Evolutionary conservation across 1,140 invertebrate genomes (phyloP).

Genomic region (Halesus radiatus): DNA sequence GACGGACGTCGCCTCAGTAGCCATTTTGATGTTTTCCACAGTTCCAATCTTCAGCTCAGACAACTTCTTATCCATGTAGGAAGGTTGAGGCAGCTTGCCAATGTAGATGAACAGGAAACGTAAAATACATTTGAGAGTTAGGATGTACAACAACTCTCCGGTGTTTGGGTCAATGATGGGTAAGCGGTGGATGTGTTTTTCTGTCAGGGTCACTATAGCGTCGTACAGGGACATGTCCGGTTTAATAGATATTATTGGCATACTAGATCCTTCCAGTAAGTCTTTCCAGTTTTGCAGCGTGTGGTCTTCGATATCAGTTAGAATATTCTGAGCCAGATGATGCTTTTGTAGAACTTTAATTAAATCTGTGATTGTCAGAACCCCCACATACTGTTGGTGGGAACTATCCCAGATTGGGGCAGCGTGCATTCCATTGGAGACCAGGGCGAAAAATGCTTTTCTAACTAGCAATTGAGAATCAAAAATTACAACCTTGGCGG

Average conservation of each 20-base stretch:
- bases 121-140: slow-evolving; percentile 98
- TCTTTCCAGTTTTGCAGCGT: slow-evolving; percentile 95
- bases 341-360: slow-evolving; percentile 98
- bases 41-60: slow-evolving; percentile 94
- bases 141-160: slow-evolving; percentile 98
- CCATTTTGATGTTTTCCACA: slow-evolving; percentile 95
- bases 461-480: slow-evolving; percentile 99
- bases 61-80: slow-evolving; percentile 90
- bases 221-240: slow-evolving; percentile 93
- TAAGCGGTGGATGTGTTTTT: slow-evolving; percentile 95
- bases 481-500: slow-evolving; percentile 98
- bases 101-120: slow-evolving; percentile 98
- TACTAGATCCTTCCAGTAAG: slow-evolving; percentile 84
- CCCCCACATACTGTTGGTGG: slow-evolving; percentile 92
- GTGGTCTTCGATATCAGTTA: slow-evolving; percentile 97
- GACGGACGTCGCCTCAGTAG: slow-evolving; percentile 90
- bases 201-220: slow-evolving; percentile 92
- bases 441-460: slow-evolving; percentile 98
- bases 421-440: slow-evolving; percentile 97
- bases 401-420: slow-evolving; percentile 98
- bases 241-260: slow-evolving; percentile 87
- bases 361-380: slow-evolving; percentile 99
- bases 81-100: slow-evolving; percentile 93
- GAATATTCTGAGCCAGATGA: slow-evolving; percentile 91
- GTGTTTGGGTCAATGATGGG: slow-evolving; percentile 96